Base-by-base conservation (phyloP, 1,140 invertebrate species). In the Hyposmocoma kahamanoa region DNA sequence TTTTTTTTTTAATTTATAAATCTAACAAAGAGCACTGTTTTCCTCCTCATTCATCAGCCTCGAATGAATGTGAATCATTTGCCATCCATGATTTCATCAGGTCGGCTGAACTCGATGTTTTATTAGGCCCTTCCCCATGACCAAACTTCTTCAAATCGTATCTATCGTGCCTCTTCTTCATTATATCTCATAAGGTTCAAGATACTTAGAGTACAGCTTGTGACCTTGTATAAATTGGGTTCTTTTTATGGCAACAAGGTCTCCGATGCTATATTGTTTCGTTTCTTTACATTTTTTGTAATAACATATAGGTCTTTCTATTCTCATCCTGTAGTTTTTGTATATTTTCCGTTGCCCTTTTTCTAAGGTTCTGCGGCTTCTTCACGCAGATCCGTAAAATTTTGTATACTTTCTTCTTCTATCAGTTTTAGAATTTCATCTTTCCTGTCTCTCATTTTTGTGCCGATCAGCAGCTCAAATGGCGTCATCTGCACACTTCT, bases 191-290 rank as follows among this genome's bases (percentile, higher is more conserved):
- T 86, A 85, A 1, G 78, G 76, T 13, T 76, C 78, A 17, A 85
- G 38, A 47, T 56, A 86, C 30, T 82, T 80, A 11, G 47, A 50
- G 18, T 63, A 52, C 8, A 85, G 19, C 42, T 85, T 85, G 11
- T 65, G 41, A 1, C 72, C 76, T 15, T 56, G 42, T 4, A 56
- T 50, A 51, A 73, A 73, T 20, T 84, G 74, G 0, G 83, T 78
- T 24, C 65, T 41, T 43, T 75, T 71, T 3, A 82, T 82, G 9
- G 72, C 75, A 9, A 83, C 76, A 34, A 74, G 22, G 44, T 85
- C 75, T 18, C 61, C 63, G 17, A 61, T 32, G 19, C 63, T 42
- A 48, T 74, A 80, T 11, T 47, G 42, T 13, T 21, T 46, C 18
- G 50, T 42, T 47, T 42, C 15, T 18, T 66, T 69, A 22, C 70